Base-by-base conservation (phyloP, 1,140 invertebrate species). In the Lordiphosa clarofinis region DNA sequence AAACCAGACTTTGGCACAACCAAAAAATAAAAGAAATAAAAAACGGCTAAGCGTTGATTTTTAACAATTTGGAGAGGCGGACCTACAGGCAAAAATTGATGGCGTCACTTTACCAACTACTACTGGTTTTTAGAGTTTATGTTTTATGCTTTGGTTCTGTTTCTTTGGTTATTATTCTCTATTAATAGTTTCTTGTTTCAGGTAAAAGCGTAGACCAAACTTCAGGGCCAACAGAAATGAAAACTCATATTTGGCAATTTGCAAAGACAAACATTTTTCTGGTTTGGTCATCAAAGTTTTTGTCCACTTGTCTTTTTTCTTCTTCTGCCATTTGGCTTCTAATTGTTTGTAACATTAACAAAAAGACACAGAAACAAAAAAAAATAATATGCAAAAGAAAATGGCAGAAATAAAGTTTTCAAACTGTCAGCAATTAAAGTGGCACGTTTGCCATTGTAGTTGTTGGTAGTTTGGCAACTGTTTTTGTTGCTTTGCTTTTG, bases 401-500 rank as follows among this genome's bases (percentile, higher is more conserved):
- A 81, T 62, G 66, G 43, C 61, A 70, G 57, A 50, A 67, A 58
- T 65, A 63, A 59, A 44, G 58, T 79, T 79, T 75, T 52, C 35
- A 75, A 82, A 75, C 31, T 72, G 76, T 82, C 75, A 81, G 75
- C 75, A 81, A 72, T 82, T 82, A 82, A 82, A 75, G 66, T 76
- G 59, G 68, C 58, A 71, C 68, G 62, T 63, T 71, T 57, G 64
- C 48, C 40, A 39, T 49, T 57, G 47, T 57, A 35, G 21, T 24
- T 24, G 53, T 59, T 65, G 38, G 40, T 61, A 65, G 71, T 75
- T 79, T 82, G 66, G 50, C 66, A 81, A 81, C 60, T 61, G 47
- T 24, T 11, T 48, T 48, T 54, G n/a, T 44, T 50, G 38, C 24
- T 12, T 15, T 58, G 33, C 28, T 52, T 67, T 13, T 40, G 36